Conservation (phyloP, 2,797 vertebrate species). For the Platalea minor region DNA sequence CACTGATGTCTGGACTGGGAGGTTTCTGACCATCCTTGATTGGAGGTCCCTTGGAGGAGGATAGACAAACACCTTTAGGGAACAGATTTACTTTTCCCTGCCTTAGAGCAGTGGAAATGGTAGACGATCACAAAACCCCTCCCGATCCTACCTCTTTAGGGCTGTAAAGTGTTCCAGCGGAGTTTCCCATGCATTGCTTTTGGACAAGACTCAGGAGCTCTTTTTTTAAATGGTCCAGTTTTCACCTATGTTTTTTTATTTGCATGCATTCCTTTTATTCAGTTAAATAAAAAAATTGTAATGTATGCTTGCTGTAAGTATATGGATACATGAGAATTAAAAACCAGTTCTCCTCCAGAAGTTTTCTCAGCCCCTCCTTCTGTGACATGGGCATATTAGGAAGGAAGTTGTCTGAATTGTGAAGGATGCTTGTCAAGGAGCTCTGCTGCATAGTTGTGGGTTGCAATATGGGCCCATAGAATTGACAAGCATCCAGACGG, state of each 20-base stretch:
- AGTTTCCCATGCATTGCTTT: not conserved
- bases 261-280: not conserved
- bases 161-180: not conserved
- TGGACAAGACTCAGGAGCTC: not conserved
- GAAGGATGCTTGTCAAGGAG: not conserved
- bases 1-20: not conserved
- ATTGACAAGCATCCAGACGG: not conserved
- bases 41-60: not conserved
- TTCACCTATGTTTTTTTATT: not conserved
- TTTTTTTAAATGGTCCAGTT: not conserved
- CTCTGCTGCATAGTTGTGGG: not conserved
- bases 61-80: not conserved
- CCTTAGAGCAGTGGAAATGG: not conserved
- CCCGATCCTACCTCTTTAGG: not conserved
- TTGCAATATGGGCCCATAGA: not conserved
- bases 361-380: not conserved
- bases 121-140: not conserved
- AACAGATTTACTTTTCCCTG: not conserved
- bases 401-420: not conserved
- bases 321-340: not conserved
- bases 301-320: not conserved
- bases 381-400: not conserved
- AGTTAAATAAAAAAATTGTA: not conserved
- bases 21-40: not conserved
- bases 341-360: not conserved